Evolutionary conservation across 2,113 vertebrate species (phyloP).

Genomic region (Albula goreensis): DNA sequence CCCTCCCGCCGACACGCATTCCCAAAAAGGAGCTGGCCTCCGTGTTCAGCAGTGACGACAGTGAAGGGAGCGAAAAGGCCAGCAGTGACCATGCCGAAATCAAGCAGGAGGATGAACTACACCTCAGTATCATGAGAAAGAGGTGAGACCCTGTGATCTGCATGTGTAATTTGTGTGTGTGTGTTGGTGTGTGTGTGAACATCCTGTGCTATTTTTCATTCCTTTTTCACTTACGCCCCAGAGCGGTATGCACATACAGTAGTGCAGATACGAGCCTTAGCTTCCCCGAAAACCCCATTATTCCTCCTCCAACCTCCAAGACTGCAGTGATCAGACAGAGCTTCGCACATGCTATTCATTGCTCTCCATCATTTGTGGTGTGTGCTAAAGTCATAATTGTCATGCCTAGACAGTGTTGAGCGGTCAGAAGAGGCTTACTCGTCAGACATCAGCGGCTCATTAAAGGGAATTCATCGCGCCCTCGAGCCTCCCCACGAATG

Average conservation of each 20-base stretch:
- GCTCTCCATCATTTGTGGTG: neutral
- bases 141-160: conserved; percentile 70
- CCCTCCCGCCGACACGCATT: conserved; percentile 78
- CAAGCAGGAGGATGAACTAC: conserved; percentile 87
- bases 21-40: conserved; percentile 89
- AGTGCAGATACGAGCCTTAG: neutral
- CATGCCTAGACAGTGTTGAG: conserved; percentile 22
- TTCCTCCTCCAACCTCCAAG: neutral
- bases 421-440: conserved; percentile 13
- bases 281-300: neutral
- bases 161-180: neutral
- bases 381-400: neutral
- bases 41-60: conserved; percentile 85
- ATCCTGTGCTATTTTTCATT: neutral
- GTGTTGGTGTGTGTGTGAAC: neutral
- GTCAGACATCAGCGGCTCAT: conserved; percentile 30
- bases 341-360: neutral
- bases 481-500: neutral
- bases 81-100: conserved; percentile 75
- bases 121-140: conserved; percentile 93
- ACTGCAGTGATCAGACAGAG: neutral
- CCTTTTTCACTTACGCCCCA: neutral
- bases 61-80: conserved; percentile 80
- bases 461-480: conserved; percentile 26
- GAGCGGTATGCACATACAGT: neutral